Percentiles rank a stretch among this genome's conserved stretches.
phyloP scores from a whole-genome alignment of 1,140 invertebrate genomes.

The Drosophila takahashii region DNA sequence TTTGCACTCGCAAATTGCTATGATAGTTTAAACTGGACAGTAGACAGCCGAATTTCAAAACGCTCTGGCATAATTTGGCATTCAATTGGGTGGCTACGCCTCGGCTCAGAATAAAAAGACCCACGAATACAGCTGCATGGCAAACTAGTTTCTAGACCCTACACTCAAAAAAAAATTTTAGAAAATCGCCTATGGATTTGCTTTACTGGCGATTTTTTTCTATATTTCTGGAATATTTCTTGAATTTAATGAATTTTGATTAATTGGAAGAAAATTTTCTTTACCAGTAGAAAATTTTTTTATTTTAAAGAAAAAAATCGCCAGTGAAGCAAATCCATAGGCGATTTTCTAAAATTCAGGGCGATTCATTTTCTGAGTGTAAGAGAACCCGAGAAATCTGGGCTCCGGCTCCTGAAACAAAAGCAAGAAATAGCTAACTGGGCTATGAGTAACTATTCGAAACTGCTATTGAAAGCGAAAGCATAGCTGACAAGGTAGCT shows the following conservation, averaged over 20 bases:
- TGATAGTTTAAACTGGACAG: constrained; percentile 32
- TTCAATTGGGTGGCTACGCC: constrained; percentile 60
- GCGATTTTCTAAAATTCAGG: too few relatives aligned
- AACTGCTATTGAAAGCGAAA: constrained; percentile 79
- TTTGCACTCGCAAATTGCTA: constrained; percentile 63
- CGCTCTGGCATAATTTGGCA: constrained; percentile 66
- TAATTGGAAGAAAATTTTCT: too few relatives aligned
- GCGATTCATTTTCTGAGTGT: too few relatives aligned
- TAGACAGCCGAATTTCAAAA: constrained; percentile 46
- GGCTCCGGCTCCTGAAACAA: constrained; percentile 42
- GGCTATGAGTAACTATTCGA: constrained; percentile 36
- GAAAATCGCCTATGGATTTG: too few relatives aligned
- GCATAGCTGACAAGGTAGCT: constrained; percentile 83
- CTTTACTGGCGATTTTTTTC: too few relatives aligned
- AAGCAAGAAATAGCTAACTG: constrained; percentile 26
- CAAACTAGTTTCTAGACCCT: constrained; percentile 67
- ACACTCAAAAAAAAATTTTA: too few relatives aligned
- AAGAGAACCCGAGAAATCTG: constrained; percentile 44
- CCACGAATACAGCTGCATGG: constrained; percentile 61
- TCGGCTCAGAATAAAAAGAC: constrained; percentile 36
- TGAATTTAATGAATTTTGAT: too few relatives aligned
- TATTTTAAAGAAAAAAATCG: too few relatives aligned
- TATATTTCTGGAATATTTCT: too few relatives aligned
- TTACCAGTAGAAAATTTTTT: too few relatives aligned
- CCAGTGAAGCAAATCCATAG: too few relatives aligned